A percentile compares a stretch with the other conserved stretches of the same genome.
phyloP scores from a whole-genome alignment of 1,140 invertebrate genomes.

The Macrobrachium rosenbergii region DNA sequence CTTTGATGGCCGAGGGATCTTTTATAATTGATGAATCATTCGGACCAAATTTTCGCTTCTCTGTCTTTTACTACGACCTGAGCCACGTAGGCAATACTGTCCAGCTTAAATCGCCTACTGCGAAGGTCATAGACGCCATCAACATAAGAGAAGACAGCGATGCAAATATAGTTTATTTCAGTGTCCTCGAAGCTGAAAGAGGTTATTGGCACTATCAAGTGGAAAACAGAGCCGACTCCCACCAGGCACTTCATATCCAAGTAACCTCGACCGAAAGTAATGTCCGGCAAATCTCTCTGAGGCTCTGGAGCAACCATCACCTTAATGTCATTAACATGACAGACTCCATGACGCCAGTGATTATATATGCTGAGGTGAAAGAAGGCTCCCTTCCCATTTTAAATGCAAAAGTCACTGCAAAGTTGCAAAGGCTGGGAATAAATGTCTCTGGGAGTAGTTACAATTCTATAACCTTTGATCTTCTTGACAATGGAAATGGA shows the following conservation, averaged over 20 bases:
- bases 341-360: slow-evolving; percentile 57
- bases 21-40: slow-evolving; percentile 65
- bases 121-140: slow-evolving; percentile 32
- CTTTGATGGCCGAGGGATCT: slow-evolving; percentile 62
- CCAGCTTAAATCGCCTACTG: slow-evolving; percentile 57
- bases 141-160: slow-evolving; percentile 57
- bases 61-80: slow-evolving; percentile 65
- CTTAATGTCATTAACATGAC: slow-evolving; percentile 28
- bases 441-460: slow-evolving; percentile 35
- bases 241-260: slow-evolving; percentile 53
- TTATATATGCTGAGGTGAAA: slow-evolving; percentile 68
- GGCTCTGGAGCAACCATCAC: slow-evolving; percentile 48
- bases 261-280: slow-evolving; percentile 33
- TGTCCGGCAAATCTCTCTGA: slow-evolving; percentile 34
- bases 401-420: slow-evolving; percentile 68
- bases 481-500: slow-evolving; percentile 66
- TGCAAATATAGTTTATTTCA: slow-evolving; percentile 59
- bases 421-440: slow-evolving; percentile 65
- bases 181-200: slow-evolving; percentile 43
- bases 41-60: slow-evolving; percentile 61
- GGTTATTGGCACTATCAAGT: slow-evolving; percentile 60
- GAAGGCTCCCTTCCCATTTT: slow-evolving; percentile 67
- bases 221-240: slow-evolving; percentile 53
- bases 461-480: slow-evolving; percentile 24
- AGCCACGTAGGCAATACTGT: slow-evolving; percentile 57